These are phyloP conservation scores for Myrmecophaga tridactyla DNA, from an alignment of 2,113 vertebrate genomes.

Conservation along the genomic window DNA sequence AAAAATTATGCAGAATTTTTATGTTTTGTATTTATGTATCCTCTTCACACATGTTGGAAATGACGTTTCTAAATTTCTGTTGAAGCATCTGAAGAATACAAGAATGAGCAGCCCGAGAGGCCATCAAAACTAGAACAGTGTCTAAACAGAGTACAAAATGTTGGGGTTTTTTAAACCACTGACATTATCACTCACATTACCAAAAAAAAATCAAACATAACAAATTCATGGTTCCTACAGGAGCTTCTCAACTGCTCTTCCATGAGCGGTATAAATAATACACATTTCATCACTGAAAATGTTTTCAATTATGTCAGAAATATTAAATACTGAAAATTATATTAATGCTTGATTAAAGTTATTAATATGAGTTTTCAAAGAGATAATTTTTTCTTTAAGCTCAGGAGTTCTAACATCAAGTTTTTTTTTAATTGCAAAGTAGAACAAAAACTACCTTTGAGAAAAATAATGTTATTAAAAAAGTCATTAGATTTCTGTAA, in stretches of 20 bases:
- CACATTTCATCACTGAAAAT: conserved; percentile 5
- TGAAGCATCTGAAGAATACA: background rate
- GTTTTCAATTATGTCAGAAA: conserved; percentile 18
- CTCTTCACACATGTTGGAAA: background rate
- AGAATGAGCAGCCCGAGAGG: background rate
- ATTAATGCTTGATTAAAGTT: conserved; percentile 3
- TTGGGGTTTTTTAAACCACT: background rate
- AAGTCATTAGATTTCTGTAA: background rate
- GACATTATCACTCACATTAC: background rate
- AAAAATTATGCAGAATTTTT: background rate
- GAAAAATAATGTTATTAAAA: background rate
- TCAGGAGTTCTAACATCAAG: background rate
- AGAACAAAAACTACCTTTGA: conserved; percentile 21
- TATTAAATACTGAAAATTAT: background rate
- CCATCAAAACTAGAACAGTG: background rate
- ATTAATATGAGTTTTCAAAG: conserved; percentile 22
- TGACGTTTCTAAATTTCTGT: background rate
- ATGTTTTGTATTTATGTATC: too few relatives aligned
- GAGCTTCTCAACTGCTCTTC: background rate
- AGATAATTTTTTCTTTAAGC: conserved; percentile 21
- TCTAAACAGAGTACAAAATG: background rate
- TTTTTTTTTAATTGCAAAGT: background rate
- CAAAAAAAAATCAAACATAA: background rate
- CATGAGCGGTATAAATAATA: background rate
- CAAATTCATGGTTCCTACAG: background rate